A percentile compares a stretch with the other conserved stretches of the same genome.
Evolutionary conservation across 1,140 invertebrate species (phyloP).

Genomic region (Drosophila willistoni): DNA sequence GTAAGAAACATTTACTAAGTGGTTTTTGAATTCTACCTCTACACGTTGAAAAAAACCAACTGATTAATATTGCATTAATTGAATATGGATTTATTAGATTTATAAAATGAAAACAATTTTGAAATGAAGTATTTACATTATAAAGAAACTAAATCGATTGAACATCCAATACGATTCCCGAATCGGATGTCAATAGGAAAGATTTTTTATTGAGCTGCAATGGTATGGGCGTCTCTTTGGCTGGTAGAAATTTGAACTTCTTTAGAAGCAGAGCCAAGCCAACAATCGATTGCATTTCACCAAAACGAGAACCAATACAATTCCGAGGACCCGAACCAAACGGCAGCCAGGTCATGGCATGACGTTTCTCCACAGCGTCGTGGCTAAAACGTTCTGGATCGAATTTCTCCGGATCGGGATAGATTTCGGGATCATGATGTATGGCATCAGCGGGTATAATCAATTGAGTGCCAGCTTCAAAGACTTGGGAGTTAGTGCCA

Average conservation of each 20-base stretch:
- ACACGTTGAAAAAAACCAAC: too few relatives aligned
- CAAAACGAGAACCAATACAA: slow-evolving; percentile 84
- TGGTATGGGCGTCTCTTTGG: slow-evolving; percentile 76
- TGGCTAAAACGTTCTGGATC: slow-evolving; percentile 86
- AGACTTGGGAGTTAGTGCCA: slow-evolving; percentile 58
- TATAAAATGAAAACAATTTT: not conserved
- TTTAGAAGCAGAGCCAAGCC: slow-evolving; percentile 52
- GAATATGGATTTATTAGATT: not conserved
- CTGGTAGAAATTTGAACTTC: slow-evolving; percentile 78
- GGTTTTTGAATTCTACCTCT: too few relatives aligned
- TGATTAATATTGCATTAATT: too few relatives aligned
- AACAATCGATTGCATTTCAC: slow-evolving; percentile 59
- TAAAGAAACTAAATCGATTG: slow-evolving; percentile 8
- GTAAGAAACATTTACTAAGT: too few relatives aligned
- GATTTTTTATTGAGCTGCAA: slow-evolving; percentile 81
- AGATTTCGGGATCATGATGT: slow-evolving; percentile 85
- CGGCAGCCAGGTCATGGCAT: slow-evolving; percentile 86
- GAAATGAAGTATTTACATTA: not conserved
- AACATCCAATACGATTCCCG: slow-evolving; percentile 66
- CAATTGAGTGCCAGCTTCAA: slow-evolving; percentile 83
- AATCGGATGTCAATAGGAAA: slow-evolving; percentile 79
- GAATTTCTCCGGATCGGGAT: slow-evolving; percentile 85
- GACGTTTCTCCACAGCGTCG: slow-evolving; percentile 83
- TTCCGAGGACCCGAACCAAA: slow-evolving; percentile 89
- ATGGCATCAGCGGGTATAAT: slow-evolving; percentile 84